Percentiles rank a stretch among this genome's conserved stretches.
phyloP scores from a whole-genome alignment of 1,140 invertebrate genomes.

The Charaxes varanes region DNA sequence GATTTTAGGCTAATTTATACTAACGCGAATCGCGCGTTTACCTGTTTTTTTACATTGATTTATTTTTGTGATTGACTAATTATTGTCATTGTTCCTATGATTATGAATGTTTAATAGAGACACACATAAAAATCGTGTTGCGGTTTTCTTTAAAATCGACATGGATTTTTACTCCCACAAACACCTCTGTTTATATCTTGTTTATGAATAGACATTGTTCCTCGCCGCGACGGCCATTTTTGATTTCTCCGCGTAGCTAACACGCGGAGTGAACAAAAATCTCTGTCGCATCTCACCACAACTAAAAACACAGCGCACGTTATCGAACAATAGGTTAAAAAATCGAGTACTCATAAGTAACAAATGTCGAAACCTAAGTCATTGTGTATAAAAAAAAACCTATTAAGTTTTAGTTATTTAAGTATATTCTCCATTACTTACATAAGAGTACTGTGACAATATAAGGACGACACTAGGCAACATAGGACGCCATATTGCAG shows the following conservation, averaged over 20 bases:
- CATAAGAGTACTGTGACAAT: conserved; percentile 68
- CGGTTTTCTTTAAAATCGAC: conserved; percentile 71
- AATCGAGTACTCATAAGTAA: conserved; percentile 71
- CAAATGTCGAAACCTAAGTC: conserved; percentile 73
- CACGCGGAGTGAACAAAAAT: conserved; percentile 23
- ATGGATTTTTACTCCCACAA: conserved; percentile 53
- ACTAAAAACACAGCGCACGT: conserved; percentile 56
- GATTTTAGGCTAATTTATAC: conserved; percentile 66
- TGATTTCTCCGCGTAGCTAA: conserved; percentile 20
- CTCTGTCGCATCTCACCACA: conserved; percentile 31
- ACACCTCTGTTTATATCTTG: conserved; percentile 38
- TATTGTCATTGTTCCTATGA: conserved; percentile 72
- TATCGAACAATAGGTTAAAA: conserved; percentile 66
- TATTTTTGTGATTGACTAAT: conserved; percentile 71
- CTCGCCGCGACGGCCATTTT: conserved; percentile 36
- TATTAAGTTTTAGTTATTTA: conserved; percentile 66
- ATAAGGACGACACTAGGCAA: conserved; percentile 55
- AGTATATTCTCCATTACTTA: conserved; percentile 69
- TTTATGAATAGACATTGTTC: conserved; percentile 44
- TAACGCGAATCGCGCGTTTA: conserved; percentile 59
- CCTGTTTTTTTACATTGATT: conserved; percentile 63
- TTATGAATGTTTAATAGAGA: conserved; percentile 59
- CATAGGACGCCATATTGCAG: conserved; percentile 50
- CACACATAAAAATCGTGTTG: conserved; percentile 60
- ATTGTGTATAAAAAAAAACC: conserved; percentile 73